Percentiles rank a stretch among this genome's conserved stretches.
Conservation (phyloP, 2,888 invertebrate species). For the Synergus umbraculus region DNA sequence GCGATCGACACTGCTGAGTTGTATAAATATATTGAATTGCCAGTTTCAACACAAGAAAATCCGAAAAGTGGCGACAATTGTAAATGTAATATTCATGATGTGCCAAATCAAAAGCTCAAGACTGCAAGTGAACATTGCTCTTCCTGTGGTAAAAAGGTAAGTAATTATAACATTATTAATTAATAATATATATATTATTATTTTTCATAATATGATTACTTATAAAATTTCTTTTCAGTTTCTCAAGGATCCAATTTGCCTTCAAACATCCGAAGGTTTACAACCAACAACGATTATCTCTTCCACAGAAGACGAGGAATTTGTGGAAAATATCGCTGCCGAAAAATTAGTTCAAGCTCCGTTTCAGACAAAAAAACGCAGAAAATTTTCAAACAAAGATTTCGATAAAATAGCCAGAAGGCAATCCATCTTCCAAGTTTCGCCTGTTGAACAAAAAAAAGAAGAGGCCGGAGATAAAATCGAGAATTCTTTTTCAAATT, state of each 20-base stretch:
- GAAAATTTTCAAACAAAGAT: constrained; percentile 76
- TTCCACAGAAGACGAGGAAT: constrained; percentile 77
- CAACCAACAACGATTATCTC: constrained; percentile 84
- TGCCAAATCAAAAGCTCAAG: constrained; percentile 77
- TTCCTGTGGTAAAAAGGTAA: constrained; percentile 80
- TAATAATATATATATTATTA: no score
- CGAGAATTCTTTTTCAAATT: constrained; percentile 62
- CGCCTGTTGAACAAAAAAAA: constrained; percentile 49
- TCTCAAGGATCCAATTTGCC: constrained; percentile 86
- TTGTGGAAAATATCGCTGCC: constrained; percentile 76
- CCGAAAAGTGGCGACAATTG: constrained; percentile 81
- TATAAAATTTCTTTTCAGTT: constrained; percentile 78
- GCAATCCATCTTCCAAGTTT: constrained; percentile 42
- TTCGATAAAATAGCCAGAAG: constrained; percentile 52
- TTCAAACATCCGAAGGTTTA: constrained; percentile 85
- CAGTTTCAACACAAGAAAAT: constrained; percentile 79
- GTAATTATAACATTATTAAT: constrained; percentile 39
- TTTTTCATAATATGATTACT: no score
- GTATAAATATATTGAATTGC: constrained; percentile 80
- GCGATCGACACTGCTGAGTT: constrained; percentile 77
- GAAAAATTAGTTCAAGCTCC: constrained; percentile 65
- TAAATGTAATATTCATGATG: constrained; percentile 80
- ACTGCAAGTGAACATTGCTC: constrained; percentile 79
- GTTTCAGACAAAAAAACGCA: constrained; percentile 73
- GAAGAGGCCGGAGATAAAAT: constrained; percentile 59